Evolutionary conservation across 2,113 vertebrate species (phyloP), one percentile per base, ranked within the genome.

Genomic region (Pollimyrus isidori): DNA sequence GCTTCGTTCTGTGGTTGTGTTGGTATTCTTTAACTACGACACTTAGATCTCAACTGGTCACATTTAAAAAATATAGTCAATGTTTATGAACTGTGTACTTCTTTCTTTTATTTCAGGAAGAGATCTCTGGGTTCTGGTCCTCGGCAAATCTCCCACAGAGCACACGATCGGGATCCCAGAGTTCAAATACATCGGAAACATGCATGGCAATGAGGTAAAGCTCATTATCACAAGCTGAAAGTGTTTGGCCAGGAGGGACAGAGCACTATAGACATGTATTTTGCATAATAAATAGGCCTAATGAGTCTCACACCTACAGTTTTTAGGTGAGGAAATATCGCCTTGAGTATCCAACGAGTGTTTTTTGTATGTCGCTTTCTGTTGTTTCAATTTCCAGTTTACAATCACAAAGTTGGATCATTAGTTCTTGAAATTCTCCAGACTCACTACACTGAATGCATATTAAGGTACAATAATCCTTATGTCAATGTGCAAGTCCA

Each of bases 181-280:
- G 90, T 97, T 98, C 94, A 97, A 98, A 92, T 98, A 97, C 87
- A 95, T 98, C 92, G 97, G 94, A 56, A 98, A 98, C 93, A 97
- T 97, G 96, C 97, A 98, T 91, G 97, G 97, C 88, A 96, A 97
- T 92, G 97, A 97, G 97, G 97, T 97, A 96, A 96, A 95, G 89
- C 19, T 21, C 45, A 85, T 87, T 62, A 58, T 50, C n/a, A 87
- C 58, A 58, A 11, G 21, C 21, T 45, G 69, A 26, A 48, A 58
- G 15, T 69, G 23, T 53, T 30, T 15, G 26, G 7, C 13, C 42
- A 73, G 56, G 17, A 52, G 87, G 58, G 46, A 87, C 17, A 45
- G 49, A 26, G 23, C 19, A 49, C 35, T 17, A 52, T 7, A 26
- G 30, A 30, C 48, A 39, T 42, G 39, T 3, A 26, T 39, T 45